Base-by-base conservation (phyloP, 2,888 invertebrate species). In the Epinotia nisella region DNA sequence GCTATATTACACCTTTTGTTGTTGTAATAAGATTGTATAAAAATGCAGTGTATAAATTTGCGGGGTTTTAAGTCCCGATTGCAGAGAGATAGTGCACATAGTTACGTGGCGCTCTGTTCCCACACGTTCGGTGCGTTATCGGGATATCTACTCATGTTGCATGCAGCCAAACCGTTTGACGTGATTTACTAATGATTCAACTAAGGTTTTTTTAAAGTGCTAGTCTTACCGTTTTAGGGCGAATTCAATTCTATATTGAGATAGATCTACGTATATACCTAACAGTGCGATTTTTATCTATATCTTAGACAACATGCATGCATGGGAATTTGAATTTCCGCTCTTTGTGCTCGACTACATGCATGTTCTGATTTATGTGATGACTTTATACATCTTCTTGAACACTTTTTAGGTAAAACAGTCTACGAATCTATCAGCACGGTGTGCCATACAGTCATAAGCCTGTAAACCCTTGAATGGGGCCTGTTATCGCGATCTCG, bases 81-180 rank as follows among this genome's bases (percentile, higher is more conserved):
- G 80, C 77, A 80, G 78, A 82, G 81, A 83, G 88, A 89, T 88
- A 89, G 81, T 79, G 75, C 75, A 78, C 76, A 76, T 78, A 79
- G 81, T 81, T 76, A 76, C 79, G 80, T 82, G 82, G 83, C 80
- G 81, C 17, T 29, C 80, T 76, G 81, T 85, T 83, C 85, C 83
- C 85, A 84, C 84, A 82, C 80, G 81, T 78, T 80, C 80, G 81
- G 78, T 78, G 74, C 69, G 73, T 81, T 84, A 86, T 85, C 85
- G 74, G 76, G 45, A 49, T 5, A 49, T 13, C 76, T 73, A 74
- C 83, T 82, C 80, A 79, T 65, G 70, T 82, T 79, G 83, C 85
- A 84, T 84, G 83, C 74, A 73, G 71, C 75, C 70, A 61, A 74
- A 78, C 76, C 75, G 75, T 82, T 81, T 81, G 67, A 60, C 29